Base-by-base conservation (phyloP, 2,888 invertebrate genomes). In the Drosophila trichaetosa region DNA sequence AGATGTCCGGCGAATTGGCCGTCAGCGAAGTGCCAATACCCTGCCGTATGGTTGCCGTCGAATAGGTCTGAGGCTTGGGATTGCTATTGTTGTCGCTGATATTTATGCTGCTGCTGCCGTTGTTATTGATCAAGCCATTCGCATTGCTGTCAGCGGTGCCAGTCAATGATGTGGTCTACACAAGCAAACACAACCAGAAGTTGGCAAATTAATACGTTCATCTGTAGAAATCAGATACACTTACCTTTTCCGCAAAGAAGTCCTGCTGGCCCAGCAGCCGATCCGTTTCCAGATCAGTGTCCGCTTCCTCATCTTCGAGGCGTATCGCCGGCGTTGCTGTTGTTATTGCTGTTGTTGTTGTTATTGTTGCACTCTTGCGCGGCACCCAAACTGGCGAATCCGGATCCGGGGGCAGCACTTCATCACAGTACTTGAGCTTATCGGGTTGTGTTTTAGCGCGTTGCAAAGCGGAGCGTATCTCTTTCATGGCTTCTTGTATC, bases 221-320 rank as follows among this genome's bases (percentile, higher is more conserved):
- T 16, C 5, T 1, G 1, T 21, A 18, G 33, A 4, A 38, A 11
- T n/a, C 18, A 24, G 2, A 2, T 2, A 21, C 63, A 42, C 57
- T 57, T 21, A 93, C 93, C 86, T 97, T 92, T 58, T 93, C 97
- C 87, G 97, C 97, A 90, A 96, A 98, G 93, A 97, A 97, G 60
- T 97, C 97, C 92, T 97, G 98, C 92, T 99, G 98, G 1, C 98
- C 98, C 60, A 99, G 95, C 73, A 99, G 94, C 85, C 98, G 95
- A 94, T 99, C 99, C n/a, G 99, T 99, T 94, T 99, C 99, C 83
- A 99, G 95, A 93, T 99, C 99, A 0, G 99, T 99, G 92, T 99
- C 99, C n/a, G 98, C 98, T 93, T 98, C 98, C 92, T 96, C 97
- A 94, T 94, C 92, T 79, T 96, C 96, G 86, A 83, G 67, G 54